Base-by-base conservation (phyloP, 1,140 invertebrate genomes). In the Ladona fulva region DNA sequence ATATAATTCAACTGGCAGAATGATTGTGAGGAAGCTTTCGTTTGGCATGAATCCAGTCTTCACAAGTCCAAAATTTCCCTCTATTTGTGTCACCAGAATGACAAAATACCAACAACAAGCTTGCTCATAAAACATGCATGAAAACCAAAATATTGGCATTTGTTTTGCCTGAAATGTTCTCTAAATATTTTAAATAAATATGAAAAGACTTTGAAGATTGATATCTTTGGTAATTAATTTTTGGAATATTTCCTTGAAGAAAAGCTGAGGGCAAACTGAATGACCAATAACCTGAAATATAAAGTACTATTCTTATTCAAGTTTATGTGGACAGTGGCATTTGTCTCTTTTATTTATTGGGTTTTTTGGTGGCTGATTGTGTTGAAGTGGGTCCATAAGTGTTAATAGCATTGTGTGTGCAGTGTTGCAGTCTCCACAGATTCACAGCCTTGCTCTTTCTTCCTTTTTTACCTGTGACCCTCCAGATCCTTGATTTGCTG, bases 341-440 rank as follows among this genome's bases (percentile, higher is more conserved):
- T 66, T 66, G n/a, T 66, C 52, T 66, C 52, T 66, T 66, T 66
- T 66, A 22, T 16, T 66, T 66, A 16, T 19, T 16, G 14, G 52
- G 52, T 42, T 79, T 74, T 59, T 78, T 75, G 22, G 25, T 42
- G 59, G 75, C 78, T 74, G 76, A 37, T 78, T 44, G 77, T 42
- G 76, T 76, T 42, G 79, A 76, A 42, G 78, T 77, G n/a, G 78
- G 74, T 42, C 78, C 52, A 66, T 66, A 66, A 66, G 14, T 66
- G 52, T 66, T 66, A 12, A 16, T 66, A 66, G 52, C 52, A 16
- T 66, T 66, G 14, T 66, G 52, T 66, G 52, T 66, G 52, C 52
- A 66, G 52, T 66, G 52, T 66, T 66, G 52, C 52, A 66, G 52
- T 66, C 52, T 66, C 52, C 52, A 66, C 52, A 19, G 52, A 66